phyloP scores from a whole-genome alignment of 2,113 vertebrate genomes.

The Sciurus niger region DNA sequence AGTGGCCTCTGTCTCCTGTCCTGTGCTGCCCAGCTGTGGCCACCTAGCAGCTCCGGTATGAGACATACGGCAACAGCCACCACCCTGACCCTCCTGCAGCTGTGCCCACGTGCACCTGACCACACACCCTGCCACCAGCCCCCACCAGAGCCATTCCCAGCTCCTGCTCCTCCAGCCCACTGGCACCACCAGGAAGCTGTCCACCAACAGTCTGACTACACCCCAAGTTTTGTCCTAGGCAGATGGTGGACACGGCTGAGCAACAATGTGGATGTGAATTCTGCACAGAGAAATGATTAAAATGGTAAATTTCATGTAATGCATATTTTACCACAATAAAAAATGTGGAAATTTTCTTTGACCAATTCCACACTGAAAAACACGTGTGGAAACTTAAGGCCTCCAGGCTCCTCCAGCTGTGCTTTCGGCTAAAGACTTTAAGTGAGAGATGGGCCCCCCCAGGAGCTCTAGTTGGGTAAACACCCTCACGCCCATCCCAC shows the following conservation, averaged over 20 bases:
- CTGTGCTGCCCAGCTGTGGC: fast-evolving
- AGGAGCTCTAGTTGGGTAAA: no score
- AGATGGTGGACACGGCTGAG: fast-evolving
- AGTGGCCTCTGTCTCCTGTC: background rate
- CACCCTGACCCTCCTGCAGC: fast-evolving
- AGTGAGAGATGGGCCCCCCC: background rate
- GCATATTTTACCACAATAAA: background rate
- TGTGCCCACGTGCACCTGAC: background rate
- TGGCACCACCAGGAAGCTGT: no score
- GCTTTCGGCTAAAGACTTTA: background rate
- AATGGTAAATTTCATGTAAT: fast-evolving
- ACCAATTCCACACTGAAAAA: background rate
- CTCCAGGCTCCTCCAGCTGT: background rate
- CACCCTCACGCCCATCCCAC: no score
- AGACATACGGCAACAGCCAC: fast-evolving
- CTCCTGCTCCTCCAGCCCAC: background rate
- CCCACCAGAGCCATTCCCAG: background rate
- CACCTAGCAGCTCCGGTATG: fast-evolving
- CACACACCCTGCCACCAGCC: background rate
- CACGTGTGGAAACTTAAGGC: background rate
- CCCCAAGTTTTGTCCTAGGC: background rate
- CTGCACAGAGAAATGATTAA: no score
- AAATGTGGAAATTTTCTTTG: background rate
- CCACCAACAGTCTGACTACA: no score
- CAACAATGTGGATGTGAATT: fast-evolving